phyloP scores from a whole-genome alignment of 2,888 invertebrate genomes.

The Opisthograptis luteolata region DNA sequence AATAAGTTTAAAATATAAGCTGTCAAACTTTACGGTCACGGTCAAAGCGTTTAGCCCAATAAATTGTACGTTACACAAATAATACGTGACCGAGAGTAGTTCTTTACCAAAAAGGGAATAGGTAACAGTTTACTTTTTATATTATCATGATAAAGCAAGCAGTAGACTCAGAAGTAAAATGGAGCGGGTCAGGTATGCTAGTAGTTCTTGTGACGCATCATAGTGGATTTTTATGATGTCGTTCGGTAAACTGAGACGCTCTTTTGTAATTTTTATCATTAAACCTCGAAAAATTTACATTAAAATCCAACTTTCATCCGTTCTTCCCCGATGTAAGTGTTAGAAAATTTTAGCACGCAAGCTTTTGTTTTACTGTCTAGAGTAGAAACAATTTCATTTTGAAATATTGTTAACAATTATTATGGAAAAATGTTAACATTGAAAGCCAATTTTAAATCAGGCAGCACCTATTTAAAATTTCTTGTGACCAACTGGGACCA shows the following conservation, averaged over 20 bases:
- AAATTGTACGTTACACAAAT: slow-evolving; percentile 29
- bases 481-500: background rate
- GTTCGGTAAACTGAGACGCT: background rate
- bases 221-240: slow-evolving; percentile 9
- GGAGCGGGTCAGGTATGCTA: slow-evolving; percentile 22
- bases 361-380: too few relatives aligned
- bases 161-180: slow-evolving; percentile 36
- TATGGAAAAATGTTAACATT: background rate
- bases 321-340: too few relatives aligned
- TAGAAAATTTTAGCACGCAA: too few relatives aligned
- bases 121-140: slow-evolving; percentile 37
- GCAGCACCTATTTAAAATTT: background rate
- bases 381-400: too few relatives aligned
- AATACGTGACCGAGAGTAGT: slow-evolving; percentile 27
- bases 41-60: slow-evolving; percentile 26
- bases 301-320: background rate
- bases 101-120: slow-evolving; percentile 2
- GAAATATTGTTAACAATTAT: too few relatives aligned
- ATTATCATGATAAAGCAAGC: slow-evolving; percentile 40
- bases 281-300: background rate
- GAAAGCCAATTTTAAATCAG: background rate
- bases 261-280: background rate
- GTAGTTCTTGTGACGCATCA: slow-evolving; percentile 14
- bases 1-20: slow-evolving; percentile 11
- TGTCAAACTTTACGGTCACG: slow-evolving; percentile 21